Percentiles rank a stretch among this genome's conserved stretches.
Evolutionary conservation across 2,113 vertebrate species (phyloP).

Genomic region (Madoqua kirkii): DNA sequence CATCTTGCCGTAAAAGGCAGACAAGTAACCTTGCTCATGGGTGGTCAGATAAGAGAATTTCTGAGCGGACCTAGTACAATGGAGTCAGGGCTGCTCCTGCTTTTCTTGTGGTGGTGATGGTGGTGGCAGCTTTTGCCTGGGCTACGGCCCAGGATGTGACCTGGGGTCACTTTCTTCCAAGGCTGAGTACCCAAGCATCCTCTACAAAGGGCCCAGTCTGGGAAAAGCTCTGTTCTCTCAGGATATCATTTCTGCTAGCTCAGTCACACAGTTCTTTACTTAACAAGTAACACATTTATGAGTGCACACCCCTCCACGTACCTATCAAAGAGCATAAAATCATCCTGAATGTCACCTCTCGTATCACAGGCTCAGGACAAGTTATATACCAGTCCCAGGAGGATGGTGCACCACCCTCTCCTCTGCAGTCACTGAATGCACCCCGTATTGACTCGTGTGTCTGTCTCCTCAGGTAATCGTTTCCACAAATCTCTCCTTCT

Average conservation of each 20-base stretch:
- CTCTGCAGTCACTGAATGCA: too few species aligned
- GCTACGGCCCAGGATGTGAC: not conserved
- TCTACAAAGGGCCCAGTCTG: rapidly evolving
- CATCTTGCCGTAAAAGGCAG: not conserved
- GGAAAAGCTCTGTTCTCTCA: not conserved
- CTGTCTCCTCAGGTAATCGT: not conserved
- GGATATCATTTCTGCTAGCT: not conserved
- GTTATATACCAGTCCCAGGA: not conserved
- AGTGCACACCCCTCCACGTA: not conserved
- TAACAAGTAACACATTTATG: not conserved
- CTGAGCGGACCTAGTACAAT: rapidly evolving
- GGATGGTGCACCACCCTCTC: too few species aligned
- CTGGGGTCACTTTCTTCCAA: not conserved
- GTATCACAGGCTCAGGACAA: not conserved
- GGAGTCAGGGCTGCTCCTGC: not conserved
- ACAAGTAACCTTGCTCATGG: rapidly evolving
- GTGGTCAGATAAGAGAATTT: not conserved
- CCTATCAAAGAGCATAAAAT: not conserved
- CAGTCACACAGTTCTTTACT: too few species aligned
- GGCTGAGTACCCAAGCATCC: too few species aligned
- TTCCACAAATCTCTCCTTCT: not conserved
- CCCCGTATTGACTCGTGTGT: rapidly evolving
- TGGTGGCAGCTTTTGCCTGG: not conserved
- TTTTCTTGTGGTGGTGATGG: not conserved
- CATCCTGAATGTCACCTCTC: not conserved